phyloP scores from a whole-genome alignment of 2,888 invertebrate species.

The Aporophyla lueneburgensis region DNA sequence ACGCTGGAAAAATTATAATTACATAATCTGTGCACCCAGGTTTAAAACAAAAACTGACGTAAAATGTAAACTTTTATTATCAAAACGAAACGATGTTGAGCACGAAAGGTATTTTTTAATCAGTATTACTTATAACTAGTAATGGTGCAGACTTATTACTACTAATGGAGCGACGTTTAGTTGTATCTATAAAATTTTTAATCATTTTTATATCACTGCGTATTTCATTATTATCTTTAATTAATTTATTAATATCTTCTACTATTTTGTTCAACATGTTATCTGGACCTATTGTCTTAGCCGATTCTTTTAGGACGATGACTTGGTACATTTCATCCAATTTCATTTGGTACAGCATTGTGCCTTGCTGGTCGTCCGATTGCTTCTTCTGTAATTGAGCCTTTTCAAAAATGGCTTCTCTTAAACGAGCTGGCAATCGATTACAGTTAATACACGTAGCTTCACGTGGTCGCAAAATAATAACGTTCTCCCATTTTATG shows the following conservation, averaged over 20 bases:
- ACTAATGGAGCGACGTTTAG: constrained; percentile 16
- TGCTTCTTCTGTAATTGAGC: constrained; percentile 80
- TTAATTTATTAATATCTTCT: constrained; percentile 35
- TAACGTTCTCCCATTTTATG: constrained; percentile 28
- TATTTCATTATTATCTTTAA: constrained; percentile 35
- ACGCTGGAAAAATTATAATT: too few species aligned
- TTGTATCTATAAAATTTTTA: constrained; percentile 35
- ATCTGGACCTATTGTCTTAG: not conserved
- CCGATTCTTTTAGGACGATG: constrained; percentile 18
- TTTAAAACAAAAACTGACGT: too few species aligned
- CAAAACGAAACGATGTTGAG: too few species aligned
- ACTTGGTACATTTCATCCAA: constrained; percentile 64
- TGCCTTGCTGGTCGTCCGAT: constrained; percentile 74
- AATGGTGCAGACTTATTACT: constrained; percentile 42
- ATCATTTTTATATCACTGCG: constrained; percentile 44
- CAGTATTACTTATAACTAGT: not conserved
- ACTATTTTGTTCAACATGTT: constrained; percentile 24
- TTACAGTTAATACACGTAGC: constrained; percentile 64
- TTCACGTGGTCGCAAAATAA: constrained; percentile 50
- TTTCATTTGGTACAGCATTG: constrained; percentile 71
- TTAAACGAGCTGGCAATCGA: constrained; percentile 76
- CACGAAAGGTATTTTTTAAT: not conserved
- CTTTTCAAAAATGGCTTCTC: constrained; percentile 82
- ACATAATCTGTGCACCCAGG: too few species aligned
- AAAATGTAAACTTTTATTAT: too few species aligned